A percentile compares a stretch with the other conserved stretches of the same genome.
Conservation (phyloP, 2,888 invertebrate species). For the Pachliopta kotzebuea region DNA sequence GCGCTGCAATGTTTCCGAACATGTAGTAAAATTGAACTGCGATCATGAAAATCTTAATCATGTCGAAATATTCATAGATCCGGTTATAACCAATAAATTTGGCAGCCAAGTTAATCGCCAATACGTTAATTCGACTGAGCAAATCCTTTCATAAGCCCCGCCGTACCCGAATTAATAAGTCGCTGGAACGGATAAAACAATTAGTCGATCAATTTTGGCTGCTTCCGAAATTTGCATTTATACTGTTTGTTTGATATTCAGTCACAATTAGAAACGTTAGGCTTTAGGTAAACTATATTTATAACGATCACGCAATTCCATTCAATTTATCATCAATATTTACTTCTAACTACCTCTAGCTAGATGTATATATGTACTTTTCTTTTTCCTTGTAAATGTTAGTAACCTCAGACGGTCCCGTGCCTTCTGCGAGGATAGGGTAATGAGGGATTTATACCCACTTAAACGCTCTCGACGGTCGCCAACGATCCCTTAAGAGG, state of each 20-base stretch:
- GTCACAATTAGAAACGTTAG: background rate
- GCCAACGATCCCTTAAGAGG: too few relatives aligned
- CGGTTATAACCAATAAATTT: conserved; percentile 22
- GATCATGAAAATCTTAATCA: conserved; percentile 19
- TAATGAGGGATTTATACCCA: too few relatives aligned
- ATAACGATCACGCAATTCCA: too few relatives aligned
- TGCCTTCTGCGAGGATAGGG: too few relatives aligned
- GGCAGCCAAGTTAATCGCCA: conserved; percentile 18
- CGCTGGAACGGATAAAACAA: conserved; percentile 21
- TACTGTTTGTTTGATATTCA: conserved; percentile 8
- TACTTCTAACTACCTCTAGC: too few relatives aligned
- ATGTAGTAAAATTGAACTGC: background rate
- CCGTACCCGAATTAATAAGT: conserved; percentile 28
- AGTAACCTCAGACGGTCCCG: too few relatives aligned
- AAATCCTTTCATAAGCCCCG: conserved; percentile 24
- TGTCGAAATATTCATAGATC: conserved; percentile 20
- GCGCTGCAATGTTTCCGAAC: too few relatives aligned
- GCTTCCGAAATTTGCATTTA: conserved; percentile 20
- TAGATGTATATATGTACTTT: too few relatives aligned
- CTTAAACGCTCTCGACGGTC: too few relatives aligned
- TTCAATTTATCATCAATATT: too few relatives aligned
- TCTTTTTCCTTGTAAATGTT: too few relatives aligned
- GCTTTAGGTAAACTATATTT: too few relatives aligned
- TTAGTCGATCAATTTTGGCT: conserved; percentile 20
- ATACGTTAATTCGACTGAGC: conserved; percentile 24